Evolutionary conservation across 2,888 invertebrate species (phyloP).

Genomic region (Drosophila yooni): DNA sequence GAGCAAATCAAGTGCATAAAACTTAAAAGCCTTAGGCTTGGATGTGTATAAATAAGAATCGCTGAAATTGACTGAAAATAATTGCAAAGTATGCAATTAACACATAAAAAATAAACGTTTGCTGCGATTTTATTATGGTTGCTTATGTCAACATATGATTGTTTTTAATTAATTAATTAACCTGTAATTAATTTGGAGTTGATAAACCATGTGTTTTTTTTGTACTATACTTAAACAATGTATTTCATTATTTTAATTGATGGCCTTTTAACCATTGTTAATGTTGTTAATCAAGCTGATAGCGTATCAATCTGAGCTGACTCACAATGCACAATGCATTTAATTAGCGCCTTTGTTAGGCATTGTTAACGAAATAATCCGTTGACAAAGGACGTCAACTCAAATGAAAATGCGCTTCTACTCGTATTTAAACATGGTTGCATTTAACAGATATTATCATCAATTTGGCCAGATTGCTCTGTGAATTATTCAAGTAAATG

Average conservation of each 20-base stretch:
- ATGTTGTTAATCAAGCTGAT: slow-evolving; percentile 8
- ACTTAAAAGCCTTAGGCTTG: neutral
- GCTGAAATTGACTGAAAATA: neutral
- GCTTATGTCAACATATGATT: slow-evolving; percentile 32
- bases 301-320: neutral
- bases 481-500: neutral
- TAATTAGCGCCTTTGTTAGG: slow-evolving; percentile 12
- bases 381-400: neutral
- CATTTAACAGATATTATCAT: neutral
- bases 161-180: slow-evolving; percentile 64
- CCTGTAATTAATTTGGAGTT: slow-evolving; percentile 51
- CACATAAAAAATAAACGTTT: neutral
- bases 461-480: neutral
- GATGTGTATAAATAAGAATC: neutral
- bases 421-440: neutral
- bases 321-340: slow-evolving; percentile 12
- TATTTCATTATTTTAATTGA: neutral
- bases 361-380: neutral
- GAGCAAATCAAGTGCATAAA: neutral
- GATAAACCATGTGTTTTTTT: slow-evolving; percentile 28
- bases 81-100: neutral
- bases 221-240: slow-evolving; percentile 12
- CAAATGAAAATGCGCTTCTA: neutral
- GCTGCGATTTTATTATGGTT: slow-evolving; percentile 1
- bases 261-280: slow-evolving; percentile 7